phyloP scores from a whole-genome alignment of 2,888 invertebrate species.

The Mamestra brassicae region DNA sequence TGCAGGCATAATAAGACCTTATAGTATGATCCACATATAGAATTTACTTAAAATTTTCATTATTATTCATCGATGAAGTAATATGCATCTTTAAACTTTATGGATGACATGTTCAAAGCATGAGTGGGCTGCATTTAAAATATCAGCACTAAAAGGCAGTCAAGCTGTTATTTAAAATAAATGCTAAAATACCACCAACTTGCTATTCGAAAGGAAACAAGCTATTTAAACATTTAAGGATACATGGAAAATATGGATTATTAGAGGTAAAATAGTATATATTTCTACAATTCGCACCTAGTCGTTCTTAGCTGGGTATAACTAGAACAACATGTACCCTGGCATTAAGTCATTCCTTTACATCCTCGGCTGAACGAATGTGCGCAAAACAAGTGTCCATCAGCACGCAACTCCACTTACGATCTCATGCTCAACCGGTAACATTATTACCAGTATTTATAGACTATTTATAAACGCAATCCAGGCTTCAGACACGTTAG shows the following conservation, averaged over 20 bases:
- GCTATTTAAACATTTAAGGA: constrained; percentile 48
- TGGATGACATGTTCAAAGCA: constrained; percentile 19
- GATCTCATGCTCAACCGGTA: constrained; percentile 62
- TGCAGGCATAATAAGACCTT: constrained; percentile 54
- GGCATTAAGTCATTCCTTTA: constrained; percentile 65
- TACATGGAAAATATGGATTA: constrained; percentile 46
- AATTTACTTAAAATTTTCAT: constrained; percentile 38
- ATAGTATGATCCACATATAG: constrained; percentile 59
- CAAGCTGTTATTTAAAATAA: constrained; percentile 26
- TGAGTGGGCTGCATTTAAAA: constrained; percentile 24
- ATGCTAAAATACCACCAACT: constrained; percentile 15
- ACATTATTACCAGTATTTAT: constrained; percentile 61
- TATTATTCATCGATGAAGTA: constrained; percentile 42
- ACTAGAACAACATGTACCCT: constrained; percentile 41
- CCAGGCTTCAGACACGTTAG: constrained; percentile 49
- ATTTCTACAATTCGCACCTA: constrained; percentile 34
- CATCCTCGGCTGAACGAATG: constrained; percentile 53
- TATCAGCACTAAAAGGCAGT: constrained; percentile 8
- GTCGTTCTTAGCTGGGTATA: constrained; percentile 30
- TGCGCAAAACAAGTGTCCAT: constrained; percentile 63
- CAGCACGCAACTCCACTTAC: constrained; percentile 67
- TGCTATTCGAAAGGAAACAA: constrained; percentile 43
- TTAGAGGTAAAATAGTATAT: constrained; percentile 39
- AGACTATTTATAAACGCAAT: constrained; percentile 65
- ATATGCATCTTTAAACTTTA: constrained; percentile 32